Evolutionary conservation across 2,113 vertebrate genomes (phyloP), one percentile per base, ranked within the genome.

Genomic region (Peromyscus maniculatus): DNA sequence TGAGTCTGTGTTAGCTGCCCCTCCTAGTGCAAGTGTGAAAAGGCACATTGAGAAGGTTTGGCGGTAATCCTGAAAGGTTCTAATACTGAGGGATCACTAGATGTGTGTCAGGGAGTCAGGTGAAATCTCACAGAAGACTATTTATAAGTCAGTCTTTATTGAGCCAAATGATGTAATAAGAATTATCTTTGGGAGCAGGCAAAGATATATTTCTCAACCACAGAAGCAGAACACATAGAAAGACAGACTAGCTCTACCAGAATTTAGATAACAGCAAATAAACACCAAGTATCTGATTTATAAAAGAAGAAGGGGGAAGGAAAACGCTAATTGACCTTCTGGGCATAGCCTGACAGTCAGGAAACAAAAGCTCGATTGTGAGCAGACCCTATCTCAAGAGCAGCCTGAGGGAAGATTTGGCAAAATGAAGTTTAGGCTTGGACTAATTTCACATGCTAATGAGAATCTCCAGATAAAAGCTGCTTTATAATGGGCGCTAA

Each of bases 391-490:
- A 90, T 93, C 95, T 93, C 82, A 94, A 95, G 87, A 97, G 91
- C 95, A 96, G 79, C 89, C 69, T 87, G 78, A 91, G 36, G 49
- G 49, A 90, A 39, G 64, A 96, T 94, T 91, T 92, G 94, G 95
- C 89, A 93, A 97, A 97, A 97, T 94, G 91, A 89, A 98, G 93
- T 96, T 96, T 91, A 90, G 95, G 69, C 67, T 95, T 96, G 94
- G 87, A 93, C 97, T 97, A 98, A 98, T 97, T 97, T 98, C 89
- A 96, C 94, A 98, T 97, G 97, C 96, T 98, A 97, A 98, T 98
- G 89, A 96, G 97, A 91, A 39, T 79, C 74, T 96, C 89, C 93
- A 89, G 74, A 98, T 97, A 97, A 98, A 98, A 97, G 97, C 96
- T 90, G 97, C 91, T 97, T 97, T 94, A 80, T 95, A 97, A 97